Evolutionary conservation across 2,888 invertebrate species (phyloP).

Genomic region (Hipparchia semele): DNA sequence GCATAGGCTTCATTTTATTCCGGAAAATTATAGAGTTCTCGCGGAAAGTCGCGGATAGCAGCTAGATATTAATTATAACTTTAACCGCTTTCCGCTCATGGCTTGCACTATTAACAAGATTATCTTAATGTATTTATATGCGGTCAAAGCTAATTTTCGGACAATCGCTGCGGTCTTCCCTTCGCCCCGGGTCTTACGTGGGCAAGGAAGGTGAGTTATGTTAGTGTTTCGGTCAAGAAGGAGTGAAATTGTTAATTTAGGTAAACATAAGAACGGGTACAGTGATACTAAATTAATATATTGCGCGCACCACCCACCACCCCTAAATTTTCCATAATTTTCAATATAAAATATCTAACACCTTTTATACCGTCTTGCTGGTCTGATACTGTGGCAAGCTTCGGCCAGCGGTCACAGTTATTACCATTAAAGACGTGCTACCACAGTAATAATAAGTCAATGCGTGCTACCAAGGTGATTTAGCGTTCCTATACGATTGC

Average conservation of each 20-base stretch:
- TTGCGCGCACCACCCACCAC: too few relatives aligned
- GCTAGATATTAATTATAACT: too few relatives aligned
- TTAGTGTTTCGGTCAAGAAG: constrained; percentile 45
- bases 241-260: constrained; percentile 32
- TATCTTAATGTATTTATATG: constrained; percentile 81
- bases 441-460: too few relatives aligned
- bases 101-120: constrained; percentile 52
- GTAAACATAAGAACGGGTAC: constrained; percentile 18
- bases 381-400: not conserved
- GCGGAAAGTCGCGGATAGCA: too few relatives aligned
- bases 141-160: constrained; percentile 80
- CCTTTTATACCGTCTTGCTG: not conserved
- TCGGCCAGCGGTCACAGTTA: too few relatives aligned
- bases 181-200: constrained; percentile 48
- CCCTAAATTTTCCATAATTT: not conserved
- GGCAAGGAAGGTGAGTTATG: constrained; percentile 45
- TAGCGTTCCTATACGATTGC: too few relatives aligned
- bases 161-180: constrained; percentile 68
- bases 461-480: too few relatives aligned
- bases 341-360: not conserved
- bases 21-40: too few relatives aligned
- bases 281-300: not conserved
- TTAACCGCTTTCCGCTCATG: constrained; percentile 27
- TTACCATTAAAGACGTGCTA: too few relatives aligned
- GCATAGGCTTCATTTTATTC: too few relatives aligned